Percentiles rank a stretch among this genome's conserved stretches.
Conservation (phyloP, 2,113 vertebrate genomes). For the cat (Felis catus) region DNA sequence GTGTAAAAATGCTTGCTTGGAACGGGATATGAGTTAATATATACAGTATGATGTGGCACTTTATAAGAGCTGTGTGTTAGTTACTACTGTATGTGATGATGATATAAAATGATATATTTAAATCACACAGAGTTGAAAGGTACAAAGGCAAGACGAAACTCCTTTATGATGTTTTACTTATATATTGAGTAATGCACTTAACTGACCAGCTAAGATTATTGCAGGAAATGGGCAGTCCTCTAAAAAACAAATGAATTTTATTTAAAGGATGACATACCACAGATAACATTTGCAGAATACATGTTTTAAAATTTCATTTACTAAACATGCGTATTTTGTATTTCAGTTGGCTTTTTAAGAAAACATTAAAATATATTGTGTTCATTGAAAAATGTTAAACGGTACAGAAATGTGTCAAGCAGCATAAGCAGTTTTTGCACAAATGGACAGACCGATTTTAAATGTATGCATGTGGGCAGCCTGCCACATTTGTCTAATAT, state of each 20-base stretch:
- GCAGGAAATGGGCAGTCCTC: background rate
- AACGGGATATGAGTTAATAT: background rate
- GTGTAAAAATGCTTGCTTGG: background rate
- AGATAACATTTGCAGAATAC: background rate
- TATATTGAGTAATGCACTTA: background rate
- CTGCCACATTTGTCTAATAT: background rate
- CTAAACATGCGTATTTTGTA: background rate
- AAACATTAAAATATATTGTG: background rate
- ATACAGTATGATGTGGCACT: background rate
- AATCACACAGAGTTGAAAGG: background rate
- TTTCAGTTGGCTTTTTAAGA: background rate
- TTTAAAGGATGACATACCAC: background rate
- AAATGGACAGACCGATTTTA: background rate
- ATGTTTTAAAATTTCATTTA: background rate
- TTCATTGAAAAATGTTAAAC: slow-evolving; percentile 10
- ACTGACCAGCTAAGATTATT: background rate
- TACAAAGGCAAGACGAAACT: background rate
- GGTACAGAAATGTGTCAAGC: background rate
- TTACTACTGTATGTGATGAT: background rate
- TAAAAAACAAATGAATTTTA: background rate
- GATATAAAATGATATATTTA: background rate
- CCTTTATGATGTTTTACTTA: background rate
- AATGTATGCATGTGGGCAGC: background rate
- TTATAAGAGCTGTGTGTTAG: background rate
- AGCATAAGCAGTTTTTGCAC: background rate